These are phyloP conservation scores for Odontomachus brunneus DNA, from an alignment of 1,140 invertebrate genomes.

Conservation along the genomic window DNA sequence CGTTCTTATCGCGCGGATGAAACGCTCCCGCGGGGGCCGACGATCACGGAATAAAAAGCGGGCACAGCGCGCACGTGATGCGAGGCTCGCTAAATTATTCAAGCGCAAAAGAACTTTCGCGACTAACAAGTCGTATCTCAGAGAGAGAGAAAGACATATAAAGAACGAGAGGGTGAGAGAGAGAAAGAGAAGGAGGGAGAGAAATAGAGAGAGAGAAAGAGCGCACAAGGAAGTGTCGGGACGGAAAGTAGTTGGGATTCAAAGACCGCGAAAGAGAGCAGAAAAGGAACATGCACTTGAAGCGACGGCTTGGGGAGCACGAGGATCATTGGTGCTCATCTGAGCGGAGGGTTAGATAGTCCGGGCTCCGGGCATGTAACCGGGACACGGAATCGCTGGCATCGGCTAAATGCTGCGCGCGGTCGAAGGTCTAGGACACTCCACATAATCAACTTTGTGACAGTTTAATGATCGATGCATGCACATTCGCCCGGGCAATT, in stretches of 20 bases:
- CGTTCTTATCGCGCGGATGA: constrained; percentile 21
- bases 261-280: constrained; percentile 30
- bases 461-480: constrained; percentile 54
- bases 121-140: constrained; percentile 38
- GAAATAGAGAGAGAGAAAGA: no score
- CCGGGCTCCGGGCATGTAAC: constrained; percentile 28
- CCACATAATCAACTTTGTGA: constrained; percentile 52
- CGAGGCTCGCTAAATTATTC: constrained; percentile 35
- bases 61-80: background rate
- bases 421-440: constrained; percentile 73
- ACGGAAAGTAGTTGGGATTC: constrained; percentile 33
- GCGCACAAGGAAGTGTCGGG: background rate
- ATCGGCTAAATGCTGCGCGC: constrained; percentile 62
- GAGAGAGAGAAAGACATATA: no score
- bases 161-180: no score
- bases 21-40: constrained; percentile 1
- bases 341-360: constrained; percentile 58
- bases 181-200: no score
- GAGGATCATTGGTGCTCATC: constrained; percentile 57
- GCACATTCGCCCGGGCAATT: constrained; percentile 22
- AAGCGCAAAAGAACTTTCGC: constrained; percentile 18
- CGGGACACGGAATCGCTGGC: constrained; percentile 64
- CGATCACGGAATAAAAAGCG: constrained; percentile 36
- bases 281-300: constrained; percentile 29
- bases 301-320: constrained; percentile 15